A percentile compares a stretch with the other conserved stretches of the same genome.
Evolutionary conservation across 1,140 invertebrate species (phyloP).

Genomic region (Drosophila fuyamai): DNA sequence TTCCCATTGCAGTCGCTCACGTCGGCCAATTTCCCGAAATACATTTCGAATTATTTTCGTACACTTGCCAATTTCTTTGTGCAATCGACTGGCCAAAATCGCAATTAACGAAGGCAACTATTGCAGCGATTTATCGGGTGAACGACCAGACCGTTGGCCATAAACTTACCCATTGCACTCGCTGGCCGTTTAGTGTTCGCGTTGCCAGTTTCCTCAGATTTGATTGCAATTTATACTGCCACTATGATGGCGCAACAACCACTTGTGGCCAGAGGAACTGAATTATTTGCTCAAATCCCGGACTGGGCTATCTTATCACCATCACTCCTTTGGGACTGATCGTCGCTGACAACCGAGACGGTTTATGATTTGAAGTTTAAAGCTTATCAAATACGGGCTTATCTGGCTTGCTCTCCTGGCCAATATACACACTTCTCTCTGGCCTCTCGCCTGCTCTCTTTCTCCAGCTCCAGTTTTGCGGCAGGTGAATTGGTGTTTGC

Average conservation of each 20-base stretch:
- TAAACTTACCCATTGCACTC: slow-evolving; percentile 35
- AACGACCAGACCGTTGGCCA: slow-evolving; percentile 44
- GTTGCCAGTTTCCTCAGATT: slow-evolving; percentile 25
- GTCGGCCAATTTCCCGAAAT: slow-evolving; percentile 65
- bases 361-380: slow-evolving; percentile 41
- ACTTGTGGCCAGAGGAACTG: slow-evolving; percentile 18
- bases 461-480: slow-evolving; percentile 37
- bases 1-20: slow-evolving; percentile 59
- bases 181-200: slow-evolving; percentile 9
- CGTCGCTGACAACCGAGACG: slow-evolving; percentile 22
- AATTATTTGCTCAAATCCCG: slow-evolving; percentile 29
- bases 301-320: slow-evolving; percentile 43
- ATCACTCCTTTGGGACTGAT: slow-evolving; percentile 14
- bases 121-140: slow-evolving; percentile 57
- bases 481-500: slow-evolving; percentile 23
- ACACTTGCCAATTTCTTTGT: slow-evolving; percentile 76
- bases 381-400: slow-evolving; percentile 52
- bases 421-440: slow-evolving; percentile 2
- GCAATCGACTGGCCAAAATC: slow-evolving; percentile 73
- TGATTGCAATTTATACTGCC: not conserved
- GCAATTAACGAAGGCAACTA: slow-evolving; percentile 68
- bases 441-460: slow-evolving; percentile 24
- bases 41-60: slow-evolving; percentile 68
- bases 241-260: slow-evolving; percentile 13
- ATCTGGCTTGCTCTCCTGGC: slow-evolving; percentile 38